Percentiles rank a stretch among this genome's conserved stretches.
phyloP scores from a whole-genome alignment of 1,140 invertebrate species.

The Drosophila simulans region DNA sequence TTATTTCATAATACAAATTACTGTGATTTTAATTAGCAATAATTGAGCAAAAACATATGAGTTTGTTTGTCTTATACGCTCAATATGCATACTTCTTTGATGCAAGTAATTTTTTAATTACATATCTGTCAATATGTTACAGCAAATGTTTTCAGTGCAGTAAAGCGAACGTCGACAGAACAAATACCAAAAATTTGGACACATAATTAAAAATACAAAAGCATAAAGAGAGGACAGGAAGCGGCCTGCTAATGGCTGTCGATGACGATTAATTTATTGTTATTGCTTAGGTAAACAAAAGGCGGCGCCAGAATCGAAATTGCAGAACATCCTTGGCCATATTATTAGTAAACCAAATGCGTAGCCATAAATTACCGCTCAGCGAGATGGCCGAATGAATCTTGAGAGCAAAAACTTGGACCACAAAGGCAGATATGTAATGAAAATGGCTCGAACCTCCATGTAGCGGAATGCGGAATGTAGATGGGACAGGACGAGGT shows the following conservation, averaged over 20 bases:
- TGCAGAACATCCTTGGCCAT: slow-evolving; percentile 28
- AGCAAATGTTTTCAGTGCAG: not conserved
- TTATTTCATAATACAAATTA: not conserved
- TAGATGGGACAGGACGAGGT: slow-evolving; percentile 6
- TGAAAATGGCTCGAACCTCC: slow-evolving; percentile 54
- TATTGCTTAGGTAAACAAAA: slow-evolving; percentile 82
- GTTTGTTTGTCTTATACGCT: too few species aligned
- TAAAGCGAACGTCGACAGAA: slow-evolving; percentile 4
- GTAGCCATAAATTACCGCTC: slow-evolving; percentile 81
- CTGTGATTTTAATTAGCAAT: not conserved
- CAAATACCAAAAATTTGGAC: slow-evolving; percentile 67
- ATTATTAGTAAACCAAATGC: slow-evolving; percentile 81
- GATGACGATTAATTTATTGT: slow-evolving; percentile 77
- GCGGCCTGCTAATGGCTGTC: slow-evolving; percentile 61
- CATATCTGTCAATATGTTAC: not conserved
- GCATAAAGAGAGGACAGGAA: slow-evolving; percentile 52
- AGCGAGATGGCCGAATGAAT: slow-evolving; percentile 69
- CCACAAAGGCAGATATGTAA: slow-evolving; percentile 62
- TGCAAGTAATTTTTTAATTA: too few species aligned
- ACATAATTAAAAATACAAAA: slow-evolving; percentile 82
- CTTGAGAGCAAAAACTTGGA: slow-evolving; percentile 40
- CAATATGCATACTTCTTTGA: too few species aligned
- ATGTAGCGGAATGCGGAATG: not conserved
- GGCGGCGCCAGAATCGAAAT: slow-evolving; percentile 56
- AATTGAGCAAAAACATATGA: not conserved